Percentiles rank a stretch among this genome's conserved stretches.
Evolutionary conservation across 53 echinoderm and acorn worm species (phyloP).

Genomic region (Holothuria leucospilota): DNA sequence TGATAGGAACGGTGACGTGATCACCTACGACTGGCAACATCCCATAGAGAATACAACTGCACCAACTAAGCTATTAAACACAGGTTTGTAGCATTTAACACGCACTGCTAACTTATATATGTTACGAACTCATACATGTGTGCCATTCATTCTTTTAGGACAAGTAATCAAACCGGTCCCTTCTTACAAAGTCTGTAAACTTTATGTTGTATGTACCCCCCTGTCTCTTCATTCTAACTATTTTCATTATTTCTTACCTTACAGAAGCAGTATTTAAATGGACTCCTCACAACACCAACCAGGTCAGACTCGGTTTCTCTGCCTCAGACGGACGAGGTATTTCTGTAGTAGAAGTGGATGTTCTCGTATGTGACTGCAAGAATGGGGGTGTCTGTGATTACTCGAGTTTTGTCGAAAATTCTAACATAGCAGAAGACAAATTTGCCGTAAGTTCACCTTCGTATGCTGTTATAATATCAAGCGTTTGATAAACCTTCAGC

Average conservation of each 20-base stretch:
- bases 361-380: conserved; percentile 65
- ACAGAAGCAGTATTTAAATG: conserved; percentile 58
- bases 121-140: neutral
- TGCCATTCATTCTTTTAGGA: too few species aligned
- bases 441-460: conserved; percentile 62
- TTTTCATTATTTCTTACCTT: neutral
- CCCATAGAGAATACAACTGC: neutral
- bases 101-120: neutral
- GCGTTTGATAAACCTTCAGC: too few species aligned
- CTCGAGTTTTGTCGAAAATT: conserved; percentile 46
- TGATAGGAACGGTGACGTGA: conserved; percentile 64
- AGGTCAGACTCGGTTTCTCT: conserved; percentile 43
- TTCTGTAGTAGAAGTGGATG: conserved; percentile 11
- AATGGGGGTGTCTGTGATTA: conserved; percentile 71
- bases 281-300: conserved; percentile 43
- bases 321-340: conserved; percentile 55
- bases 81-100: conserved; percentile 6
- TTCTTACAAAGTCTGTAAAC: too few species aligned
- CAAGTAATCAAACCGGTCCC: too few species aligned
- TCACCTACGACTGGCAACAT: conserved; percentile 45
- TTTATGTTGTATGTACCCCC: too few species aligned
- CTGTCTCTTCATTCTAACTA: too few species aligned
- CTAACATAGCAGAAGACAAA: conserved; percentile 56
- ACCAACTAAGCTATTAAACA: conserved; percentile 7
- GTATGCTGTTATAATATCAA: neutral